Evolutionary conservation across 2,888 invertebrate species (phyloP), one percentile per base, ranked within the genome.

Genomic region (Conus canariensis): DNA sequence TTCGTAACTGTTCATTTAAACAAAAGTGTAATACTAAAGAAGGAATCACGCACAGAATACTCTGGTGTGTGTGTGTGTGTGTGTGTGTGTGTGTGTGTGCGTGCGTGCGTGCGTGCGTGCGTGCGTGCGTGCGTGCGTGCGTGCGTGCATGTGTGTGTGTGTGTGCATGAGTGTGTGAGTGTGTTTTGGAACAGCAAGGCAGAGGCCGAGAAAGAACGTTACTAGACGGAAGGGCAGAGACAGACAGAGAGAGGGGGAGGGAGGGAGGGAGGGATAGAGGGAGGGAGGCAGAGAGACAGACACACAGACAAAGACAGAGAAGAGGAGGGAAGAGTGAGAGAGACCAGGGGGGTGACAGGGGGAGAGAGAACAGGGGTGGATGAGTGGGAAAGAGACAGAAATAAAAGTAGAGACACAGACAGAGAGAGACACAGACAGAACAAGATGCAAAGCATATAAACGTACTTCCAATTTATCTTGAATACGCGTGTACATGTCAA

Each of bases 81-180:
- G 45, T 70, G 82, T 60, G 88, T 58, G 88, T 30, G 82, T 83
- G 89, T 45, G 83, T 83, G 83, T 74, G 19, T 74, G n/a, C 3
- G 19, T 74, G n/a, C 10, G 74, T 74, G n/a, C 4, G 56, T 14
- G 56, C 14, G 74, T 74, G 74, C 9, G 56, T 83, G 83, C 9
- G 83, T 83, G 83, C 9, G 83, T 83, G 83, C 12, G 67, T 87
- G 70, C 12, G 87, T 87, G 67, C 7, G 88, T 82, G 88, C 19
- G 88, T 59, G 80, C 19, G 88, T 82, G 88, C 19, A 83, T 59
- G 88, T 82, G 80, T 14, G 80, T 45, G 80, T 14, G 80, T 45
- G 80, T 3, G 80, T 45, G 80, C 8, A 56, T 14, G 45, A 1
- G 16, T 6, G 80, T 45, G 14, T 16, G 45, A 30, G 80, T 14